phyloP scores from a whole-genome alignment of 2,113 vertebrate species.

The Phoenicopterus ruber region DNA sequence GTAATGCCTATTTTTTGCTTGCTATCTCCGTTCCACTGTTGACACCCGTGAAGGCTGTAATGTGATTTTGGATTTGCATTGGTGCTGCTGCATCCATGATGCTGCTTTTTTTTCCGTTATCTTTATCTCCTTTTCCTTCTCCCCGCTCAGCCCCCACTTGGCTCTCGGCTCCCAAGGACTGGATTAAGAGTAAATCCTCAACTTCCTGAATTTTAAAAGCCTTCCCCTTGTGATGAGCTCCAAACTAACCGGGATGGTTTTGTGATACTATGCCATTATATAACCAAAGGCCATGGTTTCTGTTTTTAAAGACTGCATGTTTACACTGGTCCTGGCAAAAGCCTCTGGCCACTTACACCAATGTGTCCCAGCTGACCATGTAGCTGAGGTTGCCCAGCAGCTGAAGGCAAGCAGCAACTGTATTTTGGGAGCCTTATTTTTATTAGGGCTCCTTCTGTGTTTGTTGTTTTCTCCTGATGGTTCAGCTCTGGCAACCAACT shows the following conservation, averaged over 20 bases:
- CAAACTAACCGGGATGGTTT: background rate
- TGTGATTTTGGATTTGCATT: background rate
- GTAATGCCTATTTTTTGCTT: background rate
- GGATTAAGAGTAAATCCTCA: background rate
- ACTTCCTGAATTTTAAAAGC: slow-evolving; percentile 10
- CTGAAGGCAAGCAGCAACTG: background rate
- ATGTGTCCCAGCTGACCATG: background rate
- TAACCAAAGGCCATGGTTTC: background rate
- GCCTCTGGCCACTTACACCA: background rate
- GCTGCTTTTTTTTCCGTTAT: background rate
- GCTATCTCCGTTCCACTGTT: background rate
- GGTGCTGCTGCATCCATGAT: background rate
- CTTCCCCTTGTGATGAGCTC: background rate
- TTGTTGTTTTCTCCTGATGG: background rate
- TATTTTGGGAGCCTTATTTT: background rate
- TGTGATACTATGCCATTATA: background rate
- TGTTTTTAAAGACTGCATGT: background rate
- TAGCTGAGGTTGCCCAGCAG: too few species aligned
- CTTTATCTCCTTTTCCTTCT: background rate
- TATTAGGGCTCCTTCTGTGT: background rate
- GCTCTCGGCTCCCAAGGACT: background rate
- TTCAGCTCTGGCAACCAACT: background rate
- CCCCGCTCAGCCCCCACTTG: background rate
- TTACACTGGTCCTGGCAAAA: background rate
- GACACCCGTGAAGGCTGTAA: background rate